Base-by-base conservation (phyloP, 2,888 invertebrate species). In the Morpho achilles region DNA sequence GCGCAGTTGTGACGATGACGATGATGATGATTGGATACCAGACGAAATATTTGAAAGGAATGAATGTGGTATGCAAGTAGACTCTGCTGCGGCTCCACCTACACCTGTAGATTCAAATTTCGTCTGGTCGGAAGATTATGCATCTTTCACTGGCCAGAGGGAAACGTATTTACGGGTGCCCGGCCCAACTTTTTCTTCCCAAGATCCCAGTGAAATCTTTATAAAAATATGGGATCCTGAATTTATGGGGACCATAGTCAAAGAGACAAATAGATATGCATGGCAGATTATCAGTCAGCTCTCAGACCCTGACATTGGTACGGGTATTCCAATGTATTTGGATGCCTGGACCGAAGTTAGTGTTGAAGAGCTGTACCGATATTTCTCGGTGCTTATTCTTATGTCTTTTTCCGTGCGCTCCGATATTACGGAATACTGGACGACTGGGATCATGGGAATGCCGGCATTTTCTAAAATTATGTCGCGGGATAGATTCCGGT, bases 371-470 rank as follows among this genome's bases (percentile, higher is more conserved):
- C 8, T 51, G n/a, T 57, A 51, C 8, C 23, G 10, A 8, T 56
- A 39, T 51, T 51, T 52, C 10, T 16, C 47, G 7, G 41, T 57
- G 7, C 10, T 57, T 8, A 51, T 62, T 39, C 64, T 49, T 43
- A 64, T 66, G 66, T 43, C 54, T 7, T 54, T 65, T 16, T 60
- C 59, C 57, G 45, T 61, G 43, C 53, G 64, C 47, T 50, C 49
- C 9, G 54, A 53, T 68, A 40, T 32, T 59, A 8, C 57, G 58
- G 44, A 46, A 22, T 46, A 46, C 22, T 46, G 46, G 46, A 46
- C 16, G 7, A 46, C 46, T 10, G 46, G 46, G 16, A 16, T 46
- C 46, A 22, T 46, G 22, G 47, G 47, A 22, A 47, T 47, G 47
- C 47, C 47, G 8, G 47, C 7, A 2, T 47, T 47, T 23, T 6